These are phyloP conservation scores for Diorhabda sublineata DNA, from an alignment of 1,140 invertebrate genomes.

Conservation along the genomic window DNA sequence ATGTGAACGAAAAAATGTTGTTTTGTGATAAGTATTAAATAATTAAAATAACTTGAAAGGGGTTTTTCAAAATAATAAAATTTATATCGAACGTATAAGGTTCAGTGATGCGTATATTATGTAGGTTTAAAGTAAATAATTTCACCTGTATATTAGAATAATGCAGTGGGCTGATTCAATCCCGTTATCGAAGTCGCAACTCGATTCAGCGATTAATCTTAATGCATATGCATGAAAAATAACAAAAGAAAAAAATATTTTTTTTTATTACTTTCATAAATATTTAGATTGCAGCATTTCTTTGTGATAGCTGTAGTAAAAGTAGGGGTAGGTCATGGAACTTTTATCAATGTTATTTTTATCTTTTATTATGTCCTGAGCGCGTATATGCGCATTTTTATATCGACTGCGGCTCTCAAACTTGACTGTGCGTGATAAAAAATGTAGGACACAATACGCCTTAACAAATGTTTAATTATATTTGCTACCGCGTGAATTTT, in stretches of 20 bases:
- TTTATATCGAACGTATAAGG: too few species aligned
- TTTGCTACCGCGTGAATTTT: not conserved
- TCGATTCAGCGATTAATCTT: not conserved
- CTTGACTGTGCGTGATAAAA: not conserved
- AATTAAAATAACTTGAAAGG: too few species aligned
- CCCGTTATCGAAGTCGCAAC: not conserved
- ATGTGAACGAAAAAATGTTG: too few species aligned
- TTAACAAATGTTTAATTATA: not conserved
- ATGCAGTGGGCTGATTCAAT: too few species aligned
- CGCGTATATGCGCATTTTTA: slow-evolving; percentile 19
- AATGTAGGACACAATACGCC: not conserved
- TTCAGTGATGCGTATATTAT: too few species aligned
- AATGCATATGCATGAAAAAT: slow-evolving; percentile 13
- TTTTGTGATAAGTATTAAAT: too few species aligned
- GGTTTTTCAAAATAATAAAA: too few species aligned
- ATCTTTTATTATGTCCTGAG: slow-evolving; percentile 14
- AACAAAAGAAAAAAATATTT: slow-evolving; percentile 13
- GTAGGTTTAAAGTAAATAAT: too few species aligned
- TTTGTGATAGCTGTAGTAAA: slow-evolving; percentile 19
- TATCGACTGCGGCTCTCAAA: slow-evolving; percentile 15
- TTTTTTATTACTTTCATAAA: slow-evolving; percentile 15
- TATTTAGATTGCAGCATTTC: slow-evolving; percentile 25
- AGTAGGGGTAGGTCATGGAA: slow-evolving; percentile 37
- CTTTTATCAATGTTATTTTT: slow-evolving; percentile 36
- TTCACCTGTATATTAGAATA: too few species aligned